phyloP scores from a whole-genome alignment of 2,888 invertebrate species.

The Gandaritis pyraliata region DNA sequence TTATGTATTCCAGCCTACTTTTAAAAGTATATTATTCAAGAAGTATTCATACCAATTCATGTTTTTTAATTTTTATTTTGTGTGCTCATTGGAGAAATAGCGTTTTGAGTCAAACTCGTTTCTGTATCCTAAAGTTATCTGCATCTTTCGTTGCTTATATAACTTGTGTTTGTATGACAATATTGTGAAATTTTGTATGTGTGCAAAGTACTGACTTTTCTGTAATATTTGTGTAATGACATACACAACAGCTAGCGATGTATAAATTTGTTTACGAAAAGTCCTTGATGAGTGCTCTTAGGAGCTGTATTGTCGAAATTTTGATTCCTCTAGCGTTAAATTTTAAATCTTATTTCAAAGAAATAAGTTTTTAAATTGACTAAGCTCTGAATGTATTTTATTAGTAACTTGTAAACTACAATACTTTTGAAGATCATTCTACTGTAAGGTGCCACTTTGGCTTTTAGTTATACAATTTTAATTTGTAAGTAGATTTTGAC shows the following conservation, averaged over 20 bases:
- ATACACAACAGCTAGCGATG: background rate
- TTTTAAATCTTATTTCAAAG: constrained; percentile 28
- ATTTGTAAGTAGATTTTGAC: constrained; percentile 46
- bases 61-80: background rate
- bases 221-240: constrained; percentile 1
- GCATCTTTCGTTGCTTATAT: constrained; percentile 46
- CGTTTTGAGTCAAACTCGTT: constrained; percentile 40
- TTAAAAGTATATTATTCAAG: constrained; percentile 14
- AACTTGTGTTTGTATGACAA: constrained; percentile 39
- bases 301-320: background rate
- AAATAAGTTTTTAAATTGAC: constrained; percentile 22
- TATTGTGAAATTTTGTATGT: constrained; percentile 9
- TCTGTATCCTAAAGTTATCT: constrained; percentile 46
- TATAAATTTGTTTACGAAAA: background rate
- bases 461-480: constrained; percentile 45
- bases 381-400: constrained; percentile 7
- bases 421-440: constrained; percentile 27
- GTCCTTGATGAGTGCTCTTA: background rate
- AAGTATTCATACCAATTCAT: constrained; percentile 2
- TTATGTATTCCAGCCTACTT: constrained; percentile 23
- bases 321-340: constrained; percentile 17
- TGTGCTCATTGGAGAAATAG: constrained; percentile 22
- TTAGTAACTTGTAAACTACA: background rate
- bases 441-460: constrained; percentile 65
- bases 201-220: constrained; percentile 7